Conservation (phyloP, 92 coral and sea anemone species). For the Phenganax stokvisi region DNA sequence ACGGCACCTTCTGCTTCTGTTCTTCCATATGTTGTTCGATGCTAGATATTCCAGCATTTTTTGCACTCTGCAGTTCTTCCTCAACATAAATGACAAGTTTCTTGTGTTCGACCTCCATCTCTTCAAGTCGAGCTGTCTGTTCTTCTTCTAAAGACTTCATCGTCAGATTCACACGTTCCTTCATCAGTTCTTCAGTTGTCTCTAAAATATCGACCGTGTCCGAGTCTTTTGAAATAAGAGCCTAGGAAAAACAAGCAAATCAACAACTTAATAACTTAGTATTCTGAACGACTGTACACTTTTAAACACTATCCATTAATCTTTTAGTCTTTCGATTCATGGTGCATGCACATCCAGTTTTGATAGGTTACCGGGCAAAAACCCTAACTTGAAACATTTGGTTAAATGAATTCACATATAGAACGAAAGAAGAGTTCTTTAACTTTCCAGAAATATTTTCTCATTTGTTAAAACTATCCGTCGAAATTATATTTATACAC, state of each 20-base stretch:
- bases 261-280: neutral
- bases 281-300: neutral
- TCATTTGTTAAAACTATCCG: too few species aligned
- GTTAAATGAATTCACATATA: too few species aligned
- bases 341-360: too few species aligned
- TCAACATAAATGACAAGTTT: constrained; percentile 57
- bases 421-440: too few species aligned
- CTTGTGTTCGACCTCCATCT: constrained; percentile 64
- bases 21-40: constrained; percentile 71
- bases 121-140: constrained; percentile 71
- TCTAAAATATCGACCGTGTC: constrained; percentile 74
- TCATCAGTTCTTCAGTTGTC: constrained; percentile 60
- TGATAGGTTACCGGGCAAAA: too few species aligned
- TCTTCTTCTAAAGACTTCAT: constrained; percentile 60
- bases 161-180: constrained; percentile 46
- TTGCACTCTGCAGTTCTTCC: constrained; percentile 54
- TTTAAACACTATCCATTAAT: too few species aligned
- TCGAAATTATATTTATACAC: too few species aligned
- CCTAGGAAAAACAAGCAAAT: constrained; percentile 45
- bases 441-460: too few species aligned
- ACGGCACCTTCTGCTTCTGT: constrained; percentile 75
- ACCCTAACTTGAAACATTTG: too few species aligned
- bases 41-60: constrained; percentile 45
- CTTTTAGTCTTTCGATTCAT: too few species aligned
- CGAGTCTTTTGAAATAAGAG: constrained; percentile 70